Conservation (phyloP, 2,113 vertebrate genomes). For the Prietella phreatophila region DNA sequence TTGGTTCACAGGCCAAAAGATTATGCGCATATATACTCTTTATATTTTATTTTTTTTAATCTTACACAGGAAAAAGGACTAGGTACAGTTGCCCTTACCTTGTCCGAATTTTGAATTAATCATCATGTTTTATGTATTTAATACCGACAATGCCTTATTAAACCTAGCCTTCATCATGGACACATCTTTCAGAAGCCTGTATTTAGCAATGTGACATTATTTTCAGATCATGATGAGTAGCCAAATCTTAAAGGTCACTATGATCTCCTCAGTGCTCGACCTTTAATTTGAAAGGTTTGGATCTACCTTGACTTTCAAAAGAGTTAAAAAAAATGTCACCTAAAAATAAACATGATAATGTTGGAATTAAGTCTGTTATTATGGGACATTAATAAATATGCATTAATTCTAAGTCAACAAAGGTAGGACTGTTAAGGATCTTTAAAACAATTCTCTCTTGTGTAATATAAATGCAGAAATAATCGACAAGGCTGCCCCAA, state of each 20-base stretch:
- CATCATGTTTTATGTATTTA: conserved; percentile 26
- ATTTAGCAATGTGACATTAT: conserved; percentile 44
- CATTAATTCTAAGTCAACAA: neutral
- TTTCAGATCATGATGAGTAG: conserved; percentile 27
- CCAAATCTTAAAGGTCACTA: conserved; percentile 48
- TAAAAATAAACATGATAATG: conserved; percentile 28
- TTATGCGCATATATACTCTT: no score
- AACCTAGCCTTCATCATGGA: conserved; percentile 4
- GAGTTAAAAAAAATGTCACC: neutral
- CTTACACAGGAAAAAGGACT: neutral
- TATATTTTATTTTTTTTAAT: neutral
- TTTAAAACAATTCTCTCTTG: neutral
- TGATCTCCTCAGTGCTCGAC: conserved; percentile 43
- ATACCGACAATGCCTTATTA: conserved; percentile 26
- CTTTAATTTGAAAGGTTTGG: conserved; percentile 50
- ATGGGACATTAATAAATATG: neutral
- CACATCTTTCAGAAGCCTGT: conserved; percentile 9
- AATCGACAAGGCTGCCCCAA: neutral
- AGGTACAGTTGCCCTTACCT: neutral
- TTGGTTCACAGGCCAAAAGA: neutral
- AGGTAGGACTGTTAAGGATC: neutral
- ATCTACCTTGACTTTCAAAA: conserved; percentile 41
- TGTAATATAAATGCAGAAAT: neutral
- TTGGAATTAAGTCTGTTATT: conserved; percentile 17
- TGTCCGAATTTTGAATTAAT: neutral